Percentiles rank a stretch among this genome's conserved stretches.
Evolutionary conservation across 1,140 invertebrate genomes (phyloP).

Genomic region (Lanistes nyassanus): DNA sequence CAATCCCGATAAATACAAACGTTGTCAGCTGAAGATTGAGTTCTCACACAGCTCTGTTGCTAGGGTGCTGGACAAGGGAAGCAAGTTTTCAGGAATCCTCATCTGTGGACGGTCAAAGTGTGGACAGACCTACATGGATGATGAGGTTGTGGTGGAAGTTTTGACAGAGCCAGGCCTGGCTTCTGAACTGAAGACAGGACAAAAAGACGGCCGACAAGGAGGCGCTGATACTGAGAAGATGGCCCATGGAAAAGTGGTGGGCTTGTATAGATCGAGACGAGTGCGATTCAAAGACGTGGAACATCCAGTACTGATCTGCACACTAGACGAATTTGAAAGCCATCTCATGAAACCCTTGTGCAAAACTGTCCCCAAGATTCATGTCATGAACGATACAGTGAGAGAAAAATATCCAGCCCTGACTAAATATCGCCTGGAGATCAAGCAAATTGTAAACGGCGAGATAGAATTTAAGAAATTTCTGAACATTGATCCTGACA

Average conservation of each 20-base stretch:
- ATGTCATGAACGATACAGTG: conserved; percentile 36
- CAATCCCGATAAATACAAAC: conserved; percentile 38
- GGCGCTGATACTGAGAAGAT: conserved; percentile 4
- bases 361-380: conserved; percentile 55
- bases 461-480: conserved; percentile 24
- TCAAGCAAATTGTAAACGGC: conserved; percentile 29
- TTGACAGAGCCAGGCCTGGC: conserved; percentile 16
- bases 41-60: conserved; percentile 36
- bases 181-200: not conserved
- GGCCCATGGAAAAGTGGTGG: conserved; percentile 47
- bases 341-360: conserved; percentile 56
- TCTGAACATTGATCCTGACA: conserved; percentile 26
- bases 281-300: conserved; percentile 31
- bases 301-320: conserved; percentile 54
- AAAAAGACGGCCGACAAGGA: not conserved
- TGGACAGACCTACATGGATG: conserved; percentile 52
- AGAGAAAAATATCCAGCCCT: conserved; percentile 19
- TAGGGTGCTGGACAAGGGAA: conserved; percentile 21
- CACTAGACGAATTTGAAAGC: conserved; percentile 40
- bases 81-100: conserved; percentile 35
- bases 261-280: conserved; percentile 38
- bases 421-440: conserved; percentile 20
- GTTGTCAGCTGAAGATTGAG: conserved; percentile 43
- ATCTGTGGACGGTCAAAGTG: conserved; percentile 52
- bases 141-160: conserved; percentile 57